Base-by-base conservation (phyloP, 2,888 invertebrate genomes). In the Tipula confusa region DNA sequence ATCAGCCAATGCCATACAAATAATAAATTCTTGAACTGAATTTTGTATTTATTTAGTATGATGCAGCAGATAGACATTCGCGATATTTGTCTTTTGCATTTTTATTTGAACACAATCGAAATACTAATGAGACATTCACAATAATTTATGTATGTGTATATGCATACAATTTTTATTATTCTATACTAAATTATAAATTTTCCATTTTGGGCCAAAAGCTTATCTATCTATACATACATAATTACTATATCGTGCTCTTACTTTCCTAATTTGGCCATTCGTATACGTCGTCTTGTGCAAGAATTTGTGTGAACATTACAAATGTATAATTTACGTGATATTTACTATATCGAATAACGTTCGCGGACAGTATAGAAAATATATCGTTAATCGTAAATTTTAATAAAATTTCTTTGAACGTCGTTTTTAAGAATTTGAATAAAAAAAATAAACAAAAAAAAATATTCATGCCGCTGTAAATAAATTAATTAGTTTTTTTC, bases 21-120 rank as follows among this genome's bases (percentile, higher is more conserved):
- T 64, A 64, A 64, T 64, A 64, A 64, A 64, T 64, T 64, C 64
- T 64, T 64, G 64, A 64, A 64, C 64, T 64, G 64, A 64, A 64
- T 64, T 64, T 64, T 64, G 9, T 64, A 64, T 64, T 43, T 64
- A 64, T 24, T 43, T 64, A 64, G 13, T 43, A 7, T 64, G 64
- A 64, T 64, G 64, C 18, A 64, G 64, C 64, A 9, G 18, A 64
- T 9, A 64, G 13, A 24, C 24, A 64, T 64, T 24, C 64, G 24
- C 64, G 64, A 64, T 64, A 64, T 64, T 64, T 64, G 24, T 9
- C 24, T 64, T 64, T 64, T 24, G 24, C 64, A 9, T 64, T n/a
- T n/a, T n/a, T 64, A 64, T 24, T 64, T 64, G 64, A 24, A 64
- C 64, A 24, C 64, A 64, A 64, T 64, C 64, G 64, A 64, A 64